Percentiles rank a stretch among this genome's conserved stretches.
These are phyloP conservation scores for Indri indri DNA, from an alignment of 2,113 vertebrate species.

Conservation along the genomic window DNA sequence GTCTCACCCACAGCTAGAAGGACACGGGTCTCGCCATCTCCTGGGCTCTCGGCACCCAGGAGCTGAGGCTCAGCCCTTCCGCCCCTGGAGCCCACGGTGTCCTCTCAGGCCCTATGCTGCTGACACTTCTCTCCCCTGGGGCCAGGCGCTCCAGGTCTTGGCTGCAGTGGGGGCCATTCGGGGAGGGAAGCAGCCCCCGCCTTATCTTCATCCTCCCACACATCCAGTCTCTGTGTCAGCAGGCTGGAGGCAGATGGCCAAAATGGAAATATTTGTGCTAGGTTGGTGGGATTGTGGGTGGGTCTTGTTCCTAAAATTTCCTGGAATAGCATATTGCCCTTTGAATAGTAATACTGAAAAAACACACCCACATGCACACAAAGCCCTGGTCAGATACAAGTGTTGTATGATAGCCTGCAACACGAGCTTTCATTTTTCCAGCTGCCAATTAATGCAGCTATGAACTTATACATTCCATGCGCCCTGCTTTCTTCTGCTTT, in stretches of 20 bases:
- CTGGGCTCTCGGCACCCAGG: neutral
- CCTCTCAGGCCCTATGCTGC: neutral
- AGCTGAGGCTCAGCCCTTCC: neutral
- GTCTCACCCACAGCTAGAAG: neutral
- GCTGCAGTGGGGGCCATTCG: too few relatives aligned
- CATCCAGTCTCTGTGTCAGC: neutral
- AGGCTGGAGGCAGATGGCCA: neutral
- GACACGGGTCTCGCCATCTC: neutral
- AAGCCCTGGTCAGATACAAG: neutral
- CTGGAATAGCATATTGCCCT: neutral
- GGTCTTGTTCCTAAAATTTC: conserved; percentile 6
- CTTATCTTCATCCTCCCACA: neutral
- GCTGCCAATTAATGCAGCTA: neutral
- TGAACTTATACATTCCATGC: fast-evolving
- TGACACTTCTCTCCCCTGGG: neutral
- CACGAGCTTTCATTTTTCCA: neutral
- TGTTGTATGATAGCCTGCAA: neutral
- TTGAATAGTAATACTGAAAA: conserved; percentile 15
- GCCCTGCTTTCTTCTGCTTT: neutral
- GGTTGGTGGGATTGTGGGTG: neutral
- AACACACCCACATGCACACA: neutral
- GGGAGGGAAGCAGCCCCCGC: neutral
- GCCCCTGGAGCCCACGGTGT: neutral
- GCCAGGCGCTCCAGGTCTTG: neutral
- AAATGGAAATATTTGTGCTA: conserved; percentile 1